Base-by-base conservation (phyloP, 2,888 invertebrate genomes). In the Watsonalla binaria region DNA sequence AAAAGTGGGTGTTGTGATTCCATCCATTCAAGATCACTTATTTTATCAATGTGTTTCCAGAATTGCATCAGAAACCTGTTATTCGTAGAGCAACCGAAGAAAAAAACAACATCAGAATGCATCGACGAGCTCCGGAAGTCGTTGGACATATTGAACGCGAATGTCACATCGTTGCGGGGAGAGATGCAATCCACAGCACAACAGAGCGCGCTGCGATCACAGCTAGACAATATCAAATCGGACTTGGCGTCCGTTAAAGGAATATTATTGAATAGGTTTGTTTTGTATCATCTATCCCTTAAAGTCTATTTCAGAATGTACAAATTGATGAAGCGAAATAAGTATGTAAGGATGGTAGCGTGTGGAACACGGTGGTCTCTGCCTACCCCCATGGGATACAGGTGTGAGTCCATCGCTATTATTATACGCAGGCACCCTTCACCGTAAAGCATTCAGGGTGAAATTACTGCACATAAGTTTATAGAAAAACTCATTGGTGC, bases 181-280 rank as follows among this genome's bases (percentile, higher is more conserved):
- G 94, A 95, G 65, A 91, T 96, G 57, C 92, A 93, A 55, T 81
- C 90, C 46, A 79, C 87, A 6, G 84, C 80, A 2, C 86, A 86
- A 59, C 85, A 90, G 61, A 86, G 76, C 56, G 86, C 90, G n/a
- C 70, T 93, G 48, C 82, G 92, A 54, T 90, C 92, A n/a, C 93
- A 95, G 68, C 83, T 95, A 8, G 92, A 92, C 61, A 93, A 92
- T 53, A 88, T 95, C 56, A 94, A 95, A 74, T 90, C 92, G 51
- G 95, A 96, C 68, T 84, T 96, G 45, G 91, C 94, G 0, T 93
- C 94, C 11, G 94, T 96, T 24, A 95, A 95, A 80, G 95, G 95
- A 53, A 92, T 95, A 52, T 78, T 95, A 48, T 84, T 95, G 15
- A 94, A 93, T 84, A 93, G 94, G 94, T 94, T 72, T 71, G 72